Conservation (phyloP, 2,113 vertebrate genomes). For the Equus przewalskii region DNA sequence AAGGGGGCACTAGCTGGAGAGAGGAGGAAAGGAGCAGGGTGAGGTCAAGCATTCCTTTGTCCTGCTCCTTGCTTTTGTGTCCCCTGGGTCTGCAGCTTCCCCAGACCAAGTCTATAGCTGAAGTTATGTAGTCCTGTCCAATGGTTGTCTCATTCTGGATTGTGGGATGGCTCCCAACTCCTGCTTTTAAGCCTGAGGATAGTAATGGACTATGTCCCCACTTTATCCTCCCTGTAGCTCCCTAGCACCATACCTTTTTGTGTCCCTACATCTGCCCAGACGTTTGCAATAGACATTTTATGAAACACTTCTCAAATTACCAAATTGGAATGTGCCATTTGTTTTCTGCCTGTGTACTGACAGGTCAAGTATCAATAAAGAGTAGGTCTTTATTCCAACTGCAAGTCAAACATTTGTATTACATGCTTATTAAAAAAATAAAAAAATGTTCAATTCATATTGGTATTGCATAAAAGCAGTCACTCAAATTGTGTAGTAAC, state of each 20-base stretch:
- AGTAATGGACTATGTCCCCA: background rate
- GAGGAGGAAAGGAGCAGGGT: background rate
- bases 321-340: background rate
- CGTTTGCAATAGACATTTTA: background rate
- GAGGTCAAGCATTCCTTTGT: background rate
- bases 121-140: background rate
- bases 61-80: background rate
- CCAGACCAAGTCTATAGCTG: background rate
- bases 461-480: conserved; percentile 58
- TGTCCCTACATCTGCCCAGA: background rate
- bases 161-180: rapidly evolving
- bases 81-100: background rate
- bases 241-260: background rate
- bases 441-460: conserved; percentile 71
- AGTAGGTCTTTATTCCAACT: conserved; percentile 67
- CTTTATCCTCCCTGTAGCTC: background rate
- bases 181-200: background rate
- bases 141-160: background rate
- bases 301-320: background rate
- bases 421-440: conserved; percentile 82
- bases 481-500: conserved; percentile 69
- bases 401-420: conserved; percentile 60
- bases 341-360: background rate
- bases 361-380: background rate
- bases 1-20: background rate